Percentiles rank a stretch among this genome's conserved stretches.
phyloP scores from a whole-genome alignment of 1,140 invertebrate genomes.

The Cryptotermes secundus region DNA sequence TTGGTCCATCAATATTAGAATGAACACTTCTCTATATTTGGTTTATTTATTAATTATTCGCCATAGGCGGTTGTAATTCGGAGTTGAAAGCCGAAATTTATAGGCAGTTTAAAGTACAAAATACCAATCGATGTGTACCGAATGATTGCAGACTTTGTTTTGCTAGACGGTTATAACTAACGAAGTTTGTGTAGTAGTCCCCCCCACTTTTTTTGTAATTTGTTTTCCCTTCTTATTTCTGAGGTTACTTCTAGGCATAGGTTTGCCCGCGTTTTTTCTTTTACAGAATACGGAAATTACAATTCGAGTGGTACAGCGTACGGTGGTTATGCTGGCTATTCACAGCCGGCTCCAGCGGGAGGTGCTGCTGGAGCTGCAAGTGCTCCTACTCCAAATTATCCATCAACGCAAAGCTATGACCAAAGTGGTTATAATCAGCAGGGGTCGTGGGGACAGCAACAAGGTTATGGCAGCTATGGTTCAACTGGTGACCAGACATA shows the following conservation, averaged over 20 bases:
- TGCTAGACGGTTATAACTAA: not conserved
- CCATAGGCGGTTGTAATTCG: not conserved
- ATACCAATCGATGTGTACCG: not conserved
- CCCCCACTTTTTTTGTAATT: not conserved
- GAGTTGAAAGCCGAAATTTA: too few relatives aligned
- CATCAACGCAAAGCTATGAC: conserved; percentile 32
- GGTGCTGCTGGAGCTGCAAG: conserved; percentile 25
- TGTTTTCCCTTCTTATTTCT: not conserved
- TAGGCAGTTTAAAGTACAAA: not conserved
- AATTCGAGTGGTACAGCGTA: conserved; percentile 31
- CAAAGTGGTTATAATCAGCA: conserved; percentile 35
- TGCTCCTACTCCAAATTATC: conserved; percentile 28
- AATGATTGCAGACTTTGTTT: not conserved
- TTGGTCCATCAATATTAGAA: not conserved
- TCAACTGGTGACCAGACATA: conserved; percentile 29
- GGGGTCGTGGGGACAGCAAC: conserved; percentile 28
- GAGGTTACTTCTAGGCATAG: not conserved
- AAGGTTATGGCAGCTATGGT: conserved; percentile 28
- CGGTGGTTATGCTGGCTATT: conserved; percentile 35
- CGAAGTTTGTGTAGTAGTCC: not conserved
- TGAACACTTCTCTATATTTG: not conserved
- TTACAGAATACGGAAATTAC: conserved; percentile 36
- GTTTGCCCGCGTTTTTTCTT: not conserved
- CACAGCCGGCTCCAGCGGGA: conserved; percentile 33
- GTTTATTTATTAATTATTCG: not conserved